Conservation (phyloP, 2,113 vertebrate genomes). For the Notechis scutatus region DNA sequence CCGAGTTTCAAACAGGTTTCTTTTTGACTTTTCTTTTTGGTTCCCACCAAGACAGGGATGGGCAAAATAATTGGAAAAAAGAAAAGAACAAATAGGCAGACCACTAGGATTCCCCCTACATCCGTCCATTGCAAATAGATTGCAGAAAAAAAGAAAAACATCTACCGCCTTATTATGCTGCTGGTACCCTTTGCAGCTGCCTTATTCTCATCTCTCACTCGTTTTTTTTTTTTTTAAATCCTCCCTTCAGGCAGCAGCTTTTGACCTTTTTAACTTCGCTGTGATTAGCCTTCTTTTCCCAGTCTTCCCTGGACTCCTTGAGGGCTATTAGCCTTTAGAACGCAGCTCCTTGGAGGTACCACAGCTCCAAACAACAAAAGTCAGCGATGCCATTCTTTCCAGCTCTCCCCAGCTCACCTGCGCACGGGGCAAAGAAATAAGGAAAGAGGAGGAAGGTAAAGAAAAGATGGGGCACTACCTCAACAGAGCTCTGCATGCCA, state of each 20-base stretch:
- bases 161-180: not conserved
- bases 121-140: not conserved
- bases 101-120: not conserved
- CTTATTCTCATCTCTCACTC: slow-evolving; percentile 8
- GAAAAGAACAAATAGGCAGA: not conserved
- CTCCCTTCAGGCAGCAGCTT: slow-evolving; percentile 17
- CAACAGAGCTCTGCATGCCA: not conserved
- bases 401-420: not conserved
- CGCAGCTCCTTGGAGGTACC: not conserved
- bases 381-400: not conserved
- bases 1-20: not conserved
- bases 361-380: not conserved
- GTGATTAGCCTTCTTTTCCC: slow-evolving; percentile 5
- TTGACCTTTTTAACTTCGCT: slow-evolving; percentile 14
- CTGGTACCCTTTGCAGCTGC: slow-evolving; percentile 13
- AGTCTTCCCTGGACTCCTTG: slow-evolving; percentile 8
- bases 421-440: not conserved
- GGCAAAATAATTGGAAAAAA: not conserved
- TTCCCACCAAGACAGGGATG: not conserved
- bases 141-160: not conserved
- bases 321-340: slow-evolving; percentile 20
- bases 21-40: not conserved
- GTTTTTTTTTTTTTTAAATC: not conserved
- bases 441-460: not conserved
- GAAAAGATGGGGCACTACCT: not conserved